Conservation (phyloP, 2,113 vertebrate species). For the Glaucomys volans region DNA sequence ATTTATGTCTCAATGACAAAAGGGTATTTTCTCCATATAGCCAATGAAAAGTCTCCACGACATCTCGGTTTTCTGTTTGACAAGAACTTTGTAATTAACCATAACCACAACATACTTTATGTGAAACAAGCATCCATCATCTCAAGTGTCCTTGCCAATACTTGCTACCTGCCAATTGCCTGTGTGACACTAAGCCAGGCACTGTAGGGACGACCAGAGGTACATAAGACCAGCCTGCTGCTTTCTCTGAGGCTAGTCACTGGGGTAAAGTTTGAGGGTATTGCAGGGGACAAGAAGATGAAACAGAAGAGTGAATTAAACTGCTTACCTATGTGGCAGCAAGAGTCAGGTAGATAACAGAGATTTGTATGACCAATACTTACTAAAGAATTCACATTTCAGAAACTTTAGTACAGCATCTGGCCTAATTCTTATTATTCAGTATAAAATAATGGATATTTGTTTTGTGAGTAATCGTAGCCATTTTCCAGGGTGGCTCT, state of each 20-base stretch:
- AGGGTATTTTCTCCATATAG: not conserved
- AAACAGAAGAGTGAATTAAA: not conserved
- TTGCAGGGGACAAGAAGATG: not conserved
- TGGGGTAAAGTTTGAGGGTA: not conserved
- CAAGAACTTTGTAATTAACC: not conserved
- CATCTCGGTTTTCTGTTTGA: not conserved
- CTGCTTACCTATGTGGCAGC: fast-evolving
- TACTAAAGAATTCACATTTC: not conserved
- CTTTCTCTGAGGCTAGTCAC: not conserved
- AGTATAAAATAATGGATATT: not conserved
- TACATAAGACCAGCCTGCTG: not conserved
- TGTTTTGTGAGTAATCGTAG: not conserved
- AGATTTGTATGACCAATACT: not conserved
- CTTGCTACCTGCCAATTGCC: not conserved
- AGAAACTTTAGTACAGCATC: not conserved
- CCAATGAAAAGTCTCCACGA: not conserved
- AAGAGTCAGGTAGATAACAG: not conserved
- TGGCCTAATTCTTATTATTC: not conserved
- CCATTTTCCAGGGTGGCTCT: not conserved
- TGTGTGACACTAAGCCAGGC: not conserved
- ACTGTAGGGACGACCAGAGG: not conserved
- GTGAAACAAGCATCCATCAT: not conserved
- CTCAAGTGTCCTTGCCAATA: not conserved
- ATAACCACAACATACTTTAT: not conserved
- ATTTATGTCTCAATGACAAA: not conserved